Evolutionary conservation across 2,797 vertebrate species (phyloP).

Genomic region (Delichon dasypus): DNA sequence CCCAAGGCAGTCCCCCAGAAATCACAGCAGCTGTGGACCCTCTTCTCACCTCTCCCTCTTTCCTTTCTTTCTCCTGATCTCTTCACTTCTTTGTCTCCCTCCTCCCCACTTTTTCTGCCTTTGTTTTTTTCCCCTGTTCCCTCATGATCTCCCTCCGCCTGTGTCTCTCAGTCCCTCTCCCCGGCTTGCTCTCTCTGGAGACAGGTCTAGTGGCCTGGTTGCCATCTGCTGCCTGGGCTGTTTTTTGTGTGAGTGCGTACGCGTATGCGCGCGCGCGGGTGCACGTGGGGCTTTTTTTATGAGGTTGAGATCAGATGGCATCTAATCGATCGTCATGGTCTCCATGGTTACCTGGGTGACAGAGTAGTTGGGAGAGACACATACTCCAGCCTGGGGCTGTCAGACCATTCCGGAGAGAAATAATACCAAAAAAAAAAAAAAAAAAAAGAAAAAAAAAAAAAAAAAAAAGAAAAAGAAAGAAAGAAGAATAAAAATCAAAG

Average conservation of each 20-base stretch:
- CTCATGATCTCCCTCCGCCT: conserved; percentile 11
- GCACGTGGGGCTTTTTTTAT: conserved; percentile 74
- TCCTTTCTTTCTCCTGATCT: not conserved
- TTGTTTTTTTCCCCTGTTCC: not conserved
- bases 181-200: conserved; percentile 71
- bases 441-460: not conserved
- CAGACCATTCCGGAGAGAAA: conserved; percentile 71
- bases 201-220: conserved; percentile 82
- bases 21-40: not conserved
- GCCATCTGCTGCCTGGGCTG: conserved; percentile 83
- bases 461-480: accelerated
- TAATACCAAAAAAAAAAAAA: not conserved
- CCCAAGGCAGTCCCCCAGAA: not conserved
- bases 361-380: conserved; percentile 81
- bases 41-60: not conserved
- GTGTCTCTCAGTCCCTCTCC: conserved; percentile 49
- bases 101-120: not conserved
- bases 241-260: conserved; percentile 45
- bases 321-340: conserved; percentile 90
- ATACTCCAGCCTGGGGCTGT: conserved; percentile 78
- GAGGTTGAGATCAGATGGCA: conserved; percentile 88
- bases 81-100: conserved; percentile 12
- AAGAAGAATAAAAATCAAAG: conserved; percentile 19
- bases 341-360: conserved; percentile 88
- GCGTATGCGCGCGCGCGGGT: conserved; percentile 28